These are phyloP conservation scores for Gryllus longicercus DNA, from an alignment of 2,888 invertebrate genomes.

Conservation along the genomic window DNA sequence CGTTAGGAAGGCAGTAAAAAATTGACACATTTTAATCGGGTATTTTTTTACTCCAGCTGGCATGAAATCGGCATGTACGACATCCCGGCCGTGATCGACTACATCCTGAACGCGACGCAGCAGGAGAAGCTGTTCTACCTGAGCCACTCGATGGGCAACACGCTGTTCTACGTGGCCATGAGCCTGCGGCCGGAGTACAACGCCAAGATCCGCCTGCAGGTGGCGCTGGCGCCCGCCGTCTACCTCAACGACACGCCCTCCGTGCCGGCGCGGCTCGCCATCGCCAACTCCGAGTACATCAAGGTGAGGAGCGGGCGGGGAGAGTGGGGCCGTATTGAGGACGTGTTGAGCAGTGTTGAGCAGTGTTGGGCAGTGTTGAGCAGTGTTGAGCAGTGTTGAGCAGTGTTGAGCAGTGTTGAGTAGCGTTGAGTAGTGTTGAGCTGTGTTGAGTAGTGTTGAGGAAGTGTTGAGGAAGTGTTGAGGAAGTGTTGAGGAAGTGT, in stretches of 20 bases:
- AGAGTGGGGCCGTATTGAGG: no score
- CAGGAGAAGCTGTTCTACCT: slow-evolving; percentile 64
- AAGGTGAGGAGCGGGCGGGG: neutral
- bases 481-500: no score
- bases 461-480: no score
- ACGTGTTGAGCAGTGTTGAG: no score
- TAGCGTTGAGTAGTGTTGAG: no score
- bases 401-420: no score
- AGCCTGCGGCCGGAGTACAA: slow-evolving; percentile 66
- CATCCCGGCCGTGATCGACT: slow-evolving; percentile 78
- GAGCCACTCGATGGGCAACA: slow-evolving; percentile 90
- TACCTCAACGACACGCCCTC: slow-evolving; percentile 43
- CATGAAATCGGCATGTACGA: slow-evolving; percentile 87
- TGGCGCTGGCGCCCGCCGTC: slow-evolving; percentile 68
- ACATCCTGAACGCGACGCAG: slow-evolving; percentile 55
- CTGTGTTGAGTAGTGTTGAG: no score
- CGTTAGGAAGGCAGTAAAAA: no score
- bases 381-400: no score
- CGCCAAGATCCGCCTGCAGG: slow-evolving; percentile 62
- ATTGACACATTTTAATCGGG: neutral
- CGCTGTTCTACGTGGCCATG: slow-evolving; percentile 67
- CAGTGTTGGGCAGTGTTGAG: no score
- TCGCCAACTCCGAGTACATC: neutral
- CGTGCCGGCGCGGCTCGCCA: slow-evolving; percentile 22
- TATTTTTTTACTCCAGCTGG: slow-evolving; percentile 59